Base-by-base conservation (phyloP, 2,888 invertebrate genomes). In the Rhyacophila evoluta region DNA sequence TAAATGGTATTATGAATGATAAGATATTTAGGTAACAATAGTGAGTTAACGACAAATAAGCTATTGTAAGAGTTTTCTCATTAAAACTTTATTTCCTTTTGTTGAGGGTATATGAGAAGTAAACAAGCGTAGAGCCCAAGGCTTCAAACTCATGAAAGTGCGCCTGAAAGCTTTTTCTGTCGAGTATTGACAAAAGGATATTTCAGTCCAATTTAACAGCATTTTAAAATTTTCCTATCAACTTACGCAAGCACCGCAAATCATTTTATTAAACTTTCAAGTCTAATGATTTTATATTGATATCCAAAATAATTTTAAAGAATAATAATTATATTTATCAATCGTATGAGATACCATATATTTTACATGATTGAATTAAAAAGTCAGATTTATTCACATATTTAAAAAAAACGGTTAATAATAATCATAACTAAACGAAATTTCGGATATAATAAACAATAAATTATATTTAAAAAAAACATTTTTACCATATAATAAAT, bases 31-130 rank as follows among this genome's bases (percentile, higher is more conserved):
- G 25, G 38, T 39, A 72, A 39, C 27, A 25, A 39, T 25, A 39
- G 38, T 39, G 19, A 72, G 72, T 39, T 27, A 38, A 74, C 74
- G 78, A 78, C 78, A 74, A 78, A 78, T 78, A 78, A 78, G 78
- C 71, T 75, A 75, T 78, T 78, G 74, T 71, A 28, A 25, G 71
- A 78, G 74, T 78, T 78, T 78, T 78, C 78, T 78, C 78, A 78
- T 78, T 78, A 78, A 78, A 78, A 78, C 78, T 78, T 78, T 74
- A 55, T 74, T 41, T 38, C 29, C 76, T 74, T 78, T 70, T 78
- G 78, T 78, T 69, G 41, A 41, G 69, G 38, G 69, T 78, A 74
- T 70, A 70, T 19, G 74, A 70, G 41, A 70, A 38, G 78, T 74
- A 78, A 78, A 77, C 67, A 76, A 75, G 70, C 76, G 67, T 55